These are phyloP conservation scores for Colostygia pectinataria DNA, from an alignment of 2,888 invertebrate genomes.

Conservation along the genomic window DNA sequence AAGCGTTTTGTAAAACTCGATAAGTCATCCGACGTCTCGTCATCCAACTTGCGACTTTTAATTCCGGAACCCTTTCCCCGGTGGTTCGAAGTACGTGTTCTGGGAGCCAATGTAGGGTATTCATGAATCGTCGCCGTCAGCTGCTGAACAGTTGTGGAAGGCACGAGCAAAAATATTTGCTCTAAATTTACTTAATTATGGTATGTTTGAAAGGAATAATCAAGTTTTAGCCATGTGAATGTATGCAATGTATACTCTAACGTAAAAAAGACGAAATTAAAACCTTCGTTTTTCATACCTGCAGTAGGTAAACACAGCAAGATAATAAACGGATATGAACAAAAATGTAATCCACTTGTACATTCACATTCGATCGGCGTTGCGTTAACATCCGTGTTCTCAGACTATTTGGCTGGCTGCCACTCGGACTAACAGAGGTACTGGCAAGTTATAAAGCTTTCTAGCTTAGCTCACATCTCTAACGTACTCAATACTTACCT, in stretches of 20 bases:
- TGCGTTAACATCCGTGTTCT: neutral
- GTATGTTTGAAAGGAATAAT: too few relatives aligned
- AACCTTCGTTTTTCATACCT: too few relatives aligned
- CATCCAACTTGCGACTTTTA: slow-evolving; percentile 34
- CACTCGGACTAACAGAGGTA: neutral
- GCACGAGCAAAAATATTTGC: slow-evolving; percentile 17
- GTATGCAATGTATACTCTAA: too few relatives aligned
- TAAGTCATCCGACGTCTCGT: slow-evolving; percentile 9
- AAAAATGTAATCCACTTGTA: neutral
- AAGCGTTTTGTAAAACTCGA: neutral
- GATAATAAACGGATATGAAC: too few relatives aligned
- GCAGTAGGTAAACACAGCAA: too few relatives aligned
- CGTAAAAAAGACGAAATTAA: too few relatives aligned
- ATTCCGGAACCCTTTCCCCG: slow-evolving; percentile 43
- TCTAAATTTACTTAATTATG: too few relatives aligned
- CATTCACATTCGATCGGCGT: neutral
- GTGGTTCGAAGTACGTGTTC: slow-evolving; percentile 50
- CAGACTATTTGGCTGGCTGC: slow-evolving; percentile 5
- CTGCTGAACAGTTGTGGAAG: slow-evolving; percentile 44
- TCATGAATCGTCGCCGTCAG: slow-evolving; percentile 45
- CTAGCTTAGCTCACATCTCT: neutral
- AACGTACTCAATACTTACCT: neutral
- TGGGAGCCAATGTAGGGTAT: slow-evolving; percentile 46
- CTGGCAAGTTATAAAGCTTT: slow-evolving; percentile 1
- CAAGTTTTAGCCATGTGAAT: too few relatives aligned